Conservation (phyloP, 2,797 vertebrate species). For the Tenualosa thibaudeaui region DNA sequence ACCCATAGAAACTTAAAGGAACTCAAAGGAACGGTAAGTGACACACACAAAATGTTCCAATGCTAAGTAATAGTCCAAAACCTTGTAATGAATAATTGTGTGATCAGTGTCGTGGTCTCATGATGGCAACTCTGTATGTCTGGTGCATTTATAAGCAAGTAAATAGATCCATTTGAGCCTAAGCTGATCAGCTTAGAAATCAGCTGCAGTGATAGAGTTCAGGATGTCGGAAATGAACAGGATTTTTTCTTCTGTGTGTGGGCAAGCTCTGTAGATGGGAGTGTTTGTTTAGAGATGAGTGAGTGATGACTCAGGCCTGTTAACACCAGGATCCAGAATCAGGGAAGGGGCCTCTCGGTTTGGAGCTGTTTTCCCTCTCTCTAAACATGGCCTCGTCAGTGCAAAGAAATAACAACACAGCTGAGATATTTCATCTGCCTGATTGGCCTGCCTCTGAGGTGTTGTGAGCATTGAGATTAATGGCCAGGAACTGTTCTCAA, state of each 20-base stretch:
- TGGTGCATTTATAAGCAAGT: neutral
- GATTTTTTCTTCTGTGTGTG: conserved; percentile 3
- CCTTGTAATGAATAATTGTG: neutral
- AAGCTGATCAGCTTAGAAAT: neutral
- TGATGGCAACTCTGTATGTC: neutral
- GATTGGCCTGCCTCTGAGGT: neutral
- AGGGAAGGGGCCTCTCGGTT: neutral
- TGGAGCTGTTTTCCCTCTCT: neutral
- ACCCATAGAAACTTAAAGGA: neutral
- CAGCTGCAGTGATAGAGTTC: neutral
- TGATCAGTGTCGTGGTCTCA: neutral
- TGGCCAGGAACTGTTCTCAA: neutral
- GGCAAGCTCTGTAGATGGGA: conserved; percentile 7
- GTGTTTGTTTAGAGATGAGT: conserved; percentile 35
- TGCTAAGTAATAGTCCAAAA: neutral
- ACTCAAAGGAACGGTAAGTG: neutral
- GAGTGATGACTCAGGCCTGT: conserved; percentile 22
- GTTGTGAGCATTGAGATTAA: neutral
- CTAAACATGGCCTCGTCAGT: neutral
- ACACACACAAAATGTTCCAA: too few species aligned
- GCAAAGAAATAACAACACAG: neutral
- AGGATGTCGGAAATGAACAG: neutral
- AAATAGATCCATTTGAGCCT: neutral
- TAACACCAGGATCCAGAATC: neutral
- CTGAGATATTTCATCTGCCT: neutral